Evolutionary conservation across 2,113 vertebrate genomes (phyloP).

Genomic region (Macquaria australasica): DNA sequence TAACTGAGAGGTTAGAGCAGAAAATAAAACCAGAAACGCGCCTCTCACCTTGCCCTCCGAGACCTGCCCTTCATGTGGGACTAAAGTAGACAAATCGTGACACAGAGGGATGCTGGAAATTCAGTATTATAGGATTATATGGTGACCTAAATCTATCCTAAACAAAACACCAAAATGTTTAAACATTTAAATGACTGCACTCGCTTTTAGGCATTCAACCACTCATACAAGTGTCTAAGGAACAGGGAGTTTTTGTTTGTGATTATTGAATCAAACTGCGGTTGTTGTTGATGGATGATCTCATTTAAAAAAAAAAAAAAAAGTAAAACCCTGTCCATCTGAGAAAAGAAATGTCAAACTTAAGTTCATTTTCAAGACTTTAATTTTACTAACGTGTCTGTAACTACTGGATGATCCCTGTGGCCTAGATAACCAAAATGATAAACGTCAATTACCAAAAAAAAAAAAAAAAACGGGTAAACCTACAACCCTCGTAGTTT

Average conservation of each 20-base stretch:
- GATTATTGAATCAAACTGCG: neutral
- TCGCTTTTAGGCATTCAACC: neutral
- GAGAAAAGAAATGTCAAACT: neutral
- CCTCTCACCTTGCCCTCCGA: slow-evolving; percentile 26
- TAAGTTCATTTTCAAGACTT: neutral
- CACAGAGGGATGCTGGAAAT: neutral
- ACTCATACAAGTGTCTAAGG: slow-evolving; percentile 34
- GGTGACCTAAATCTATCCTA: neutral
- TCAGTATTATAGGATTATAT: neutral
- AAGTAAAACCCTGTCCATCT: neutral
- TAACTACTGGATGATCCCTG: neutral
- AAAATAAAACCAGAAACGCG: slow-evolving; percentile 23
- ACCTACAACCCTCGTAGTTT: neutral
- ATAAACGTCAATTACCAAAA: neutral
- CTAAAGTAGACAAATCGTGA: neutral
- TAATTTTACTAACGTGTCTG: neutral
- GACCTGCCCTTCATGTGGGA: slow-evolving; percentile 32
- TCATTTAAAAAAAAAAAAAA: neutral
- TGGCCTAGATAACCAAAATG: neutral
- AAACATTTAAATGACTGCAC: neutral
- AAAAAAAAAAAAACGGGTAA: neutral
- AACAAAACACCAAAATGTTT: neutral
- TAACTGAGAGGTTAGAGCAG: slow-evolving; percentile 39
- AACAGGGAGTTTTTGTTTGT: neutral
- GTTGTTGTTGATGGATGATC: neutral